A percentile compares a stretch with the other conserved stretches of the same genome.
These are phyloP conservation scores for Bombus pascuorum DNA, from an alignment of 1,140 invertebrate species.

Conservation along the genomic window DNA sequence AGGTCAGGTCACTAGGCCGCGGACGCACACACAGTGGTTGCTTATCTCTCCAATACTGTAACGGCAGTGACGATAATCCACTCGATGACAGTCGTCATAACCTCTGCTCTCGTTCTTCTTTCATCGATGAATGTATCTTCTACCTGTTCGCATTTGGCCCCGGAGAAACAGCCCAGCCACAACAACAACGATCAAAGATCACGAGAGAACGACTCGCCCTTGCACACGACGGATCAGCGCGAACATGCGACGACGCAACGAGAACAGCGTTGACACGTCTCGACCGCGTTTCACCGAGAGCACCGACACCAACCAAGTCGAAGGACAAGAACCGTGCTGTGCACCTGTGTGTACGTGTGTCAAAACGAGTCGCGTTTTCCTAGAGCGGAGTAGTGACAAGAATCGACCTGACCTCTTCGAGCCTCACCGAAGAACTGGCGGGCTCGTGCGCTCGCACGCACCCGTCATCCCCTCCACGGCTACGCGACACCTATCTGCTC, in stretches of 20 bases:
- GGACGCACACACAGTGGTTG: conserved; percentile 48
- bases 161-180: conserved; percentile 4
- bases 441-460: conserved; percentile 52
- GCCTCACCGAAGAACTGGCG: conserved; percentile 74
- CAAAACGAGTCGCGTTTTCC: conserved; percentile 12
- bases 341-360: conserved; percentile 8
- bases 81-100: neutral
- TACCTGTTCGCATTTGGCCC: neutral
- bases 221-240: conserved; percentile 6
- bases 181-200: conserved; percentile 11
- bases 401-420: conserved; percentile 63
- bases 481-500: conserved; percentile 44
- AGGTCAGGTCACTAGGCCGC: conserved; percentile 78
- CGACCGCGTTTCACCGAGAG: neutral
- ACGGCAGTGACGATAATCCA: neutral
- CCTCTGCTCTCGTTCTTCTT: neutral
- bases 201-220: conserved; percentile 39
- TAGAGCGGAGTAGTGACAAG: conserved; percentile 35
- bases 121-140: neutral
- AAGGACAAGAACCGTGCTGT: conserved; percentile 1
- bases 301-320: neutral
- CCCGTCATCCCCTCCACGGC: conserved; percentile 21
- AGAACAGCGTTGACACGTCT: neutral
- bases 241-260: neutral
- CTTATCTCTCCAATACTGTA: conserved; percentile 20